phyloP scores from a whole-genome alignment of 2,888 invertebrate species.

The Rotaria magnacalcarata region DNA sequence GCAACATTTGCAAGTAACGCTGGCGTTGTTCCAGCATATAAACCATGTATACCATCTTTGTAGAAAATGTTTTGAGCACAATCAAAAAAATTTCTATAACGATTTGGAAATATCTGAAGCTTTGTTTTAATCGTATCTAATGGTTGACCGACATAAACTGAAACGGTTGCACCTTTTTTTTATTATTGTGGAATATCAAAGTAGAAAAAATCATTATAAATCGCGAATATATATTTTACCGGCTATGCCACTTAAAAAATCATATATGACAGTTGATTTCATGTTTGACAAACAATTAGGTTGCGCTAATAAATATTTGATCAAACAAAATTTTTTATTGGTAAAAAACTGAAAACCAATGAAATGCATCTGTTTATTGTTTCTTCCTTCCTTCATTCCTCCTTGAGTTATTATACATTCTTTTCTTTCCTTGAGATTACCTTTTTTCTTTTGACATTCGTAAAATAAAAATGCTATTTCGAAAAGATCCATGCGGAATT shows the following conservation, averaged over 20 bases:
- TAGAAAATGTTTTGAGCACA: constrained; percentile 78
- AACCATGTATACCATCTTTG: constrained; percentile 73
- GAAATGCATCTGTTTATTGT: background rate
- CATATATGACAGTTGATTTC: constrained; percentile 20
- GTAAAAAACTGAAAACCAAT: background rate
- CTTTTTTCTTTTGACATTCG: background rate
- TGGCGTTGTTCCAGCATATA: constrained; percentile 77
- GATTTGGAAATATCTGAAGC: constrained; percentile 89
- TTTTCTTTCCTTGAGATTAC: background rate
- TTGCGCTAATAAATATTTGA: background rate
- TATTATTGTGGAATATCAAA: no score
- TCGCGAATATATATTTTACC: background rate
- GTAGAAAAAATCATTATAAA: no score
- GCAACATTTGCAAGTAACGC: constrained; percentile 90
- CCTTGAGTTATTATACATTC: background rate
- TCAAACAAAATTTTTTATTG: background rate
- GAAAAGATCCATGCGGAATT: constrained; percentile 77
- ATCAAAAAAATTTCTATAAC: constrained; percentile 78
- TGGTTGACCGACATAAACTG: constrained; percentile 93
- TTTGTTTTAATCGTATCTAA: constrained; percentile 98
- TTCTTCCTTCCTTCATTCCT: background rate
- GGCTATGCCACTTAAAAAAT: constrained; percentile 41
- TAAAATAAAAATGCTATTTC: constrained; percentile 63
- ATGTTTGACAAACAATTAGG: constrained; percentile 13
- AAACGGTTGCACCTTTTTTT: constrained; percentile 75